These are phyloP conservation scores for Scatophagus argus DNA, from an alignment of 2,113 vertebrate species.

Conservation along the genomic window DNA sequence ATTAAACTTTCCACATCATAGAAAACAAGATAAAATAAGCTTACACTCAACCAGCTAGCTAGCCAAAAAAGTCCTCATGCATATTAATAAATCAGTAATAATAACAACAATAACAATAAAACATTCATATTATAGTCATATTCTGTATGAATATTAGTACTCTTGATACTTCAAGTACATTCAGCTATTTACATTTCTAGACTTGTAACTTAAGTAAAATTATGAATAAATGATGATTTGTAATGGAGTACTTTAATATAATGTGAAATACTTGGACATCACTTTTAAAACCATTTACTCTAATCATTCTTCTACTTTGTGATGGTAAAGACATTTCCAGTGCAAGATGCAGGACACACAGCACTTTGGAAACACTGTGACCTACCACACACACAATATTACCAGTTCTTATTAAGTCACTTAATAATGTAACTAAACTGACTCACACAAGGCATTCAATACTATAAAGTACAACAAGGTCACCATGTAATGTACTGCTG, in stretches of 20 bases:
- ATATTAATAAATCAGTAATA: neutral
- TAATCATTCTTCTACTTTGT: too few species aligned
- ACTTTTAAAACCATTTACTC: neutral
- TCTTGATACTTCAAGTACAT: neutral
- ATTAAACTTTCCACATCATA: neutral
- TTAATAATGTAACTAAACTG: neutral
- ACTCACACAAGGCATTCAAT: neutral
- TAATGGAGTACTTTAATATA: neutral
- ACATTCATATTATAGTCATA: neutral
- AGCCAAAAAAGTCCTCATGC: neutral
- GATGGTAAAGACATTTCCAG: too few species aligned
- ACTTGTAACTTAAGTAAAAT: neutral
- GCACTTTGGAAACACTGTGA: neutral
- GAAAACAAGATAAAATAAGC: neutral
- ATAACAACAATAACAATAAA: neutral
- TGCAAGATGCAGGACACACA: neutral
- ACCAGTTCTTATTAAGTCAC: neutral
- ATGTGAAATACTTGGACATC: neutral
- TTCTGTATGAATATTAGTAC: neutral
- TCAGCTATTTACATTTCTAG: neutral
- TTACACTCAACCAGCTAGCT: neutral
- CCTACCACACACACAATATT: neutral
- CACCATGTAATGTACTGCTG: neutral
- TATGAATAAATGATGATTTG: neutral
- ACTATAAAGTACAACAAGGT: slow-evolving; percentile 38